Base-by-base conservation (phyloP, 2,797 vertebrate genomes). In the Gallirallus australis region DNA sequence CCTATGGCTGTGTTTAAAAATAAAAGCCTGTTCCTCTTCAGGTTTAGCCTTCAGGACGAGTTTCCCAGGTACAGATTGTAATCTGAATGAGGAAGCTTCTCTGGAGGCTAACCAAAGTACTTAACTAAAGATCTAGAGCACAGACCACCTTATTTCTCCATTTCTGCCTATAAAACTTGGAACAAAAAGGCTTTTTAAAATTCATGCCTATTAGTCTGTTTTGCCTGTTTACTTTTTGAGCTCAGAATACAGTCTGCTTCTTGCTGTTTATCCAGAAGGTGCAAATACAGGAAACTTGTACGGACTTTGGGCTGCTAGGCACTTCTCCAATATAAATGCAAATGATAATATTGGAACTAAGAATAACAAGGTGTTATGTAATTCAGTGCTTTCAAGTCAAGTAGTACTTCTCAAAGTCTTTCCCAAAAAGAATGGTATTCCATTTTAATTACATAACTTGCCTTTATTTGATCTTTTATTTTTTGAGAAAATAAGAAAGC, bases 321-420 rank as follows among this genome's bases (percentile, higher is more conserved):
- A 48, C n/a, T 82, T 78, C 65, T 78, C 4, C 86, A 90, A 88
- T 94, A 91, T 81, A 90, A 94, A 95, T 81, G 79, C 72, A 93
- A 91, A 91, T 91, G 93, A 75, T 82, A 84, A 40, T 60, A 56
- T 52, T 65, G 77, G 33, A 88, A 76, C 54, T 65, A 83, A 69
- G 63, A 94, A 78, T 72, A 88, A 66, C 24, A 45, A 83, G 42
- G 4, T 72, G 24, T n/a, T 85, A 37, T n/a, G 20, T 57, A 82
- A 95, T 88, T 83, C 45, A 86, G 9, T 37, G 12, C n/a, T 77
- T 82, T 82, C 80, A 90, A 93, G 20, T 69, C 63, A 89, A 71
- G 45, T 64, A 82, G 31, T 69, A 27, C 18, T 90, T 86, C 61
- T 86, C 50, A 75, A 77, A 85, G 53, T 31, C 25, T 42, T 78